Conservation (phyloP, 2,113 vertebrate genomes). For the Saimiri boliviensis region DNA sequence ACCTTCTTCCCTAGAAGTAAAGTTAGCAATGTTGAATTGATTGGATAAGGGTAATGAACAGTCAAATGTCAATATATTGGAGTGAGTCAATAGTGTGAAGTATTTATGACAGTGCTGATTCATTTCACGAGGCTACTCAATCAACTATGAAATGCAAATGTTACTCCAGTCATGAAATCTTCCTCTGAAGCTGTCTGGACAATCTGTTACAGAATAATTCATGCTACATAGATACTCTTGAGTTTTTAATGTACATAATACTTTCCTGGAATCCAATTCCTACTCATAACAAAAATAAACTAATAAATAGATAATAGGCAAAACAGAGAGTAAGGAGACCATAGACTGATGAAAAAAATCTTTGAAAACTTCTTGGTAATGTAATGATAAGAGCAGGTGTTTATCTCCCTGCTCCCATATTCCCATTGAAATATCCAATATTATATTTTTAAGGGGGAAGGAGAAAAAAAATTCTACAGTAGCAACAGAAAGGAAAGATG, state of each 20-base stretch:
- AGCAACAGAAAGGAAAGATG: neutral
- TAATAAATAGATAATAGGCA: neutral
- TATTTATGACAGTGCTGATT: neutral
- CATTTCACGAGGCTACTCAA: slow-evolving; percentile 42
- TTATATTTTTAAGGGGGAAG: neutral
- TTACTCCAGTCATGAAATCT: slow-evolving; percentile 42
- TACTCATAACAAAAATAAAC: slow-evolving; percentile 31
- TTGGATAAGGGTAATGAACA: slow-evolving; percentile 31
- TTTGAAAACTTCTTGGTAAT: neutral
- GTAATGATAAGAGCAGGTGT: neutral
- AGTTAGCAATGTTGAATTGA: slow-evolving; percentile 47
- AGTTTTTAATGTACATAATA: slow-evolving; percentile 27
- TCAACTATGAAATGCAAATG: slow-evolving; percentile 51
- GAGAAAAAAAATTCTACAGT: neutral
- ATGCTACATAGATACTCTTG: neutral
- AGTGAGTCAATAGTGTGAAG: neutral
- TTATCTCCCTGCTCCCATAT: neutral
- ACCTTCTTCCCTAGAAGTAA: slow-evolving; percentile 1
- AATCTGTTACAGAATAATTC: slow-evolving; percentile 34
- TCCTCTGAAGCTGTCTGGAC: slow-evolving; percentile 18
- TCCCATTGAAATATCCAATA: neutral
- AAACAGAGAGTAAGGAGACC: neutral
- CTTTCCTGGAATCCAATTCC: neutral
- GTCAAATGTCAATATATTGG: slow-evolving; percentile 24
- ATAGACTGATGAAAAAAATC: neutral